Evolutionary conservation across 2,888 invertebrate genomes (phyloP).

Genomic region (Caenorhabditis zanzibari): DNA sequence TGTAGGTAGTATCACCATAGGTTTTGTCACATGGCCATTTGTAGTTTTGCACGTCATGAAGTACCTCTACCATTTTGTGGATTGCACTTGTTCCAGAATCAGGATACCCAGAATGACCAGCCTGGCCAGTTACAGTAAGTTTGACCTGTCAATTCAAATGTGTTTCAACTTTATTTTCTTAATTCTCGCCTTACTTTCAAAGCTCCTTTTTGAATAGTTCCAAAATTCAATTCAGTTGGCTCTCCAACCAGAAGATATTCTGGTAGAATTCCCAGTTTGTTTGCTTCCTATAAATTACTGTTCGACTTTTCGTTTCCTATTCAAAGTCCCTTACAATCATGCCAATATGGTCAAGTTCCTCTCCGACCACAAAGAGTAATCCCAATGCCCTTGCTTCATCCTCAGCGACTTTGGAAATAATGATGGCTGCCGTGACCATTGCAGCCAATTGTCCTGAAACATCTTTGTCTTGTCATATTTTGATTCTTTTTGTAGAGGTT

Average conservation of each 20-base stretch:
- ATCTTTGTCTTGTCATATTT: conserved; percentile 35
- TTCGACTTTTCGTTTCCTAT: background rate
- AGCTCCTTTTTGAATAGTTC: conserved; percentile 81
- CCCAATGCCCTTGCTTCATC: conserved; percentile 75
- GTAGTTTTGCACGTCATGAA: conserved; percentile 72
- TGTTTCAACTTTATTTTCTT: too few species aligned
- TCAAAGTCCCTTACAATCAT: conserved; percentile 75
- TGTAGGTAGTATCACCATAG: conserved; percentile 79
- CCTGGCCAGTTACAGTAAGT: conserved; percentile 68
- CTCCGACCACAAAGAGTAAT: conserved; percentile 81
- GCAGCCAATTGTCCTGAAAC: conserved; percentile 79
- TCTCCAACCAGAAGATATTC: conserved; percentile 82
- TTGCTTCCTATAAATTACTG: conserved; percentile 70
- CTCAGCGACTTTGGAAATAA: conserved; percentile 68
- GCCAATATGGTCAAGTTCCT: conserved; percentile 81
- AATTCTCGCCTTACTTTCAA: conserved; percentile 70
- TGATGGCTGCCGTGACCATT: conserved; percentile 79
- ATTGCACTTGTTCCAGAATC: conserved; percentile 79
- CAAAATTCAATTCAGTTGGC: conserved; percentile 81
- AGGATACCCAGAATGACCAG: conserved; percentile 81
- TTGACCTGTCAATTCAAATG: conserved; percentile 56
- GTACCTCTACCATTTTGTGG: conserved; percentile 77
- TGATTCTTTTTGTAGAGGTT: background rate
- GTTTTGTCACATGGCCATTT: conserved; percentile 76
- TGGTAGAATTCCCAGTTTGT: conserved; percentile 74